Percentiles rank a stretch among this genome's conserved stretches.
These are phyloP conservation scores for Phrynocephalus vlangalii DNA, from an alignment of 2,797 vertebrate species.

Conservation along the genomic window DNA sequence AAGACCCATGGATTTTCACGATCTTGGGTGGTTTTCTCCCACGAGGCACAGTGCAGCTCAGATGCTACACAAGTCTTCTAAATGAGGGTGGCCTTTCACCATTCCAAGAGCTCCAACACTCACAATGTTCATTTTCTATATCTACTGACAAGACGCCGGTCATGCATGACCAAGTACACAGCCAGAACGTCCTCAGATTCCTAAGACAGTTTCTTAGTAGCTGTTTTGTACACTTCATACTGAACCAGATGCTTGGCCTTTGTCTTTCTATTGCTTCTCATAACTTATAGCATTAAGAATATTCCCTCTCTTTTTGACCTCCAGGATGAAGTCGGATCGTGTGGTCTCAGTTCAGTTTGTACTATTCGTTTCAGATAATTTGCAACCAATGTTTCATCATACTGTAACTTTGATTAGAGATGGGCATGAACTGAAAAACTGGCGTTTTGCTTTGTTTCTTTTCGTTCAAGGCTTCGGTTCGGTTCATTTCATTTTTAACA, in stretches of 20 bases:
- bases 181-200: too few relatives aligned
- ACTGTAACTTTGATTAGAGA: slow-evolving; percentile 42
- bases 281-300: slow-evolving; percentile 31
- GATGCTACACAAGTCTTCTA: not conserved
- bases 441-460: too few relatives aligned
- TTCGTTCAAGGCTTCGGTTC: too few relatives aligned
- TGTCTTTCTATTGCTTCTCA: not conserved
- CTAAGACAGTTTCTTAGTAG: too few relatives aligned
- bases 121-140: not conserved
- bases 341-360: slow-evolving; percentile 51
- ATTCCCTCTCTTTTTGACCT: slow-evolving; percentile 14
- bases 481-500: too few relatives aligned
- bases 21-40: too few relatives aligned
- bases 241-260: too few relatives aligned
- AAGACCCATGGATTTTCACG: not conserved
- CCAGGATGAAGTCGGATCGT: slow-evolving; percentile 41
- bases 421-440: too few relatives aligned
- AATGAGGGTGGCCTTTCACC: not conserved
- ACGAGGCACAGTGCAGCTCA: too few relatives aligned
- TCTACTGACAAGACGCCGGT: too few relatives aligned
- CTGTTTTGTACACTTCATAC: too few relatives aligned
- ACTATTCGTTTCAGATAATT: slow-evolving; percentile 53
- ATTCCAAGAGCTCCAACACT: not conserved
- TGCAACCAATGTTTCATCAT: slow-evolving; percentile 61
- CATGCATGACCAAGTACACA: too few relatives aligned